phyloP scores from a whole-genome alignment of 2,888 invertebrate species.

The Heliconius aoede region DNA sequence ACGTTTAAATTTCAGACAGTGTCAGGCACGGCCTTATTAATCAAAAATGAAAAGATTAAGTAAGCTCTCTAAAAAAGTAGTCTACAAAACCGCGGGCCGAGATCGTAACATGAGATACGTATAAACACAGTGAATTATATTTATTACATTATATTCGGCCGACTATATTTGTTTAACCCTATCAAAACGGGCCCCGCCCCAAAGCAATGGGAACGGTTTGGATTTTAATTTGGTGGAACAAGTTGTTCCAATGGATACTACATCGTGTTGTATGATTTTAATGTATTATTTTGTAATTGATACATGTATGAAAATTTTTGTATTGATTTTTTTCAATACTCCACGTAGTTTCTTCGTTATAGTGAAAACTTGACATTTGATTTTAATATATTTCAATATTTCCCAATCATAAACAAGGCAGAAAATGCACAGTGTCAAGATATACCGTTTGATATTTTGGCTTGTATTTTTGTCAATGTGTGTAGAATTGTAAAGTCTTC shows the following conservation, averaged over 20 bases:
- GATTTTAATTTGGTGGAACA: conserved; percentile 42
- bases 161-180: conserved; percentile 76
- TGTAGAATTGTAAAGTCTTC: too few species aligned
- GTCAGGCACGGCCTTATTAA: too few species aligned
- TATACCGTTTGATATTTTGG: too few species aligned
- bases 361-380: too few species aligned
- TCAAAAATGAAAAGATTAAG: not conserved
- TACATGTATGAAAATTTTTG: not conserved
- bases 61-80: conserved; percentile 48
- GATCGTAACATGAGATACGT: conserved; percentile 72
- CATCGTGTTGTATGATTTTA: conserved; percentile 16
- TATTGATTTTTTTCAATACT: too few species aligned
- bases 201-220: conserved; percentile 40
- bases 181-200: conserved; percentile 64
- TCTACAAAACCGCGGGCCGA: conserved; percentile 64
- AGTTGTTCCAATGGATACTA: conserved; percentile 31
- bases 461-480: too few species aligned
- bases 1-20: too few species aligned
- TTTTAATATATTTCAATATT: too few species aligned
- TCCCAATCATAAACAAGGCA: too few species aligned
- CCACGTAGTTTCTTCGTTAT: too few species aligned
- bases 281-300: conserved; percentile 2
- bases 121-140: conserved; percentile 82
- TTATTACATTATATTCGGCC: conserved; percentile 79
- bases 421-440: too few species aligned